Conservation (phyloP, 2,797 vertebrate species). For the Chelon labrosus region DNA sequence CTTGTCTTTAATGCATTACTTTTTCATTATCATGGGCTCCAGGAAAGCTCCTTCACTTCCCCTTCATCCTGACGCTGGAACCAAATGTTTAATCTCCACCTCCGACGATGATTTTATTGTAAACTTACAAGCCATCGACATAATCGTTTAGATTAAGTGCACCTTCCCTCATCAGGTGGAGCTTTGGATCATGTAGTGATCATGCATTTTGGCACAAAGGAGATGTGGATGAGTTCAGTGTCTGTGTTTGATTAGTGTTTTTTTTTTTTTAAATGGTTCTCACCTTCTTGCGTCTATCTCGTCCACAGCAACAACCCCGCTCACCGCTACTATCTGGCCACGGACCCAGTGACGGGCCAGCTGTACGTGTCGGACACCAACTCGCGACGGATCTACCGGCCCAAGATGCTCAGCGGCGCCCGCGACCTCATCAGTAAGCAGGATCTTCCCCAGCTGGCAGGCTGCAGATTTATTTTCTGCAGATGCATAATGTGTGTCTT, state of each 20-base stretch:
- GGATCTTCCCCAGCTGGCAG: not conserved
- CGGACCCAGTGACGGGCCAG: constrained; percentile 94
- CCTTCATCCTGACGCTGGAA: not conserved
- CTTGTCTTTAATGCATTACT: constrained; percentile 15
- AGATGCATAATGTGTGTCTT: constrained; percentile 12
- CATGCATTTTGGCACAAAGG: too few species aligned
- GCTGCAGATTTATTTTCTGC: not conserved
- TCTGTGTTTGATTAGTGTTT: not conserved
- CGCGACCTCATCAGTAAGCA: constrained; percentile 87
- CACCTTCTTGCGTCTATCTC: not conserved
- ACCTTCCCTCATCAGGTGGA: not conserved
- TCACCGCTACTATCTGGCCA: constrained; percentile 96
- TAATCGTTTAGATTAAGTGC: not conserved
- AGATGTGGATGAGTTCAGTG: not conserved
- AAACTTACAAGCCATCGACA: not conserved
- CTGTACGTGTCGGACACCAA: constrained; percentile 97
- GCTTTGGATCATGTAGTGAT: not conserved
- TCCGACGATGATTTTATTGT: not conserved
- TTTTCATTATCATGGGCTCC: constrained; percentile 10
- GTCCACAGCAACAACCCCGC: constrained; percentile 94
- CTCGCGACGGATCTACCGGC: constrained; percentile 94
- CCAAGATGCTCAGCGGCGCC: constrained; percentile 90
- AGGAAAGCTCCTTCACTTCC: constrained; percentile 5
- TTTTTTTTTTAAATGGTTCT: not conserved
- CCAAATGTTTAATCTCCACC: not conserved